These are phyloP conservation scores for Adelphocoris suturalis DNA, from an alignment of 2,888 invertebrate genomes.

Conservation along the genomic window DNA sequence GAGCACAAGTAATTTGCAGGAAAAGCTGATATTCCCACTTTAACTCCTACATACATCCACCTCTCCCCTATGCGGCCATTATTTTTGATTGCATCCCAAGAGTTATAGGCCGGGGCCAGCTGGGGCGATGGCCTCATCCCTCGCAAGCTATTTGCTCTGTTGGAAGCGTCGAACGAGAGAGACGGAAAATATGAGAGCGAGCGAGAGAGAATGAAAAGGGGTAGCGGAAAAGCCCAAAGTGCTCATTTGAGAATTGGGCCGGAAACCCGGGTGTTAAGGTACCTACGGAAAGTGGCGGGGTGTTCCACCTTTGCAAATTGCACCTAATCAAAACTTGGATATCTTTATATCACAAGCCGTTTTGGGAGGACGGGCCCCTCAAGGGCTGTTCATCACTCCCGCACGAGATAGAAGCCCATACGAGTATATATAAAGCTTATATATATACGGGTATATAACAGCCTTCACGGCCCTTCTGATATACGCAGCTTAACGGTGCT, in stretches of 20 bases:
- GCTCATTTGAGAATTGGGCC: conserved; percentile 69
- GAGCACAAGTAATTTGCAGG: conserved; percentile 57
- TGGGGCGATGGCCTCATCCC: conserved; percentile 35
- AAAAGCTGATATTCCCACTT: conserved; percentile 66
- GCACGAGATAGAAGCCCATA: background rate
- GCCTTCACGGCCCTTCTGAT: background rate
- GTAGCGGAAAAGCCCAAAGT: conserved; percentile 27
- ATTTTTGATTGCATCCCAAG: conserved; percentile 69
- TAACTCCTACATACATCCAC: conserved; percentile 17
- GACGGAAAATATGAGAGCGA: background rate
- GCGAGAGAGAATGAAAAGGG: background rate
- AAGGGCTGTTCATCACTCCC: conserved; percentile 38
- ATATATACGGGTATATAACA: too few relatives aligned
- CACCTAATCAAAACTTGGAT: conserved; percentile 67
- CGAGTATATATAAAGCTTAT: background rate
- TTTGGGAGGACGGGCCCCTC: conserved; percentile 40
- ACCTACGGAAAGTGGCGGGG: background rate
- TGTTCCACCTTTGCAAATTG: conserved; percentile 66
- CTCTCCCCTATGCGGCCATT: conserved; percentile 56
- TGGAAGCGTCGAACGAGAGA: background rate
- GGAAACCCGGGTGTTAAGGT: background rate
- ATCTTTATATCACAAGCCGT: conserved; percentile 68
- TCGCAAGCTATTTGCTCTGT: conserved; percentile 33
- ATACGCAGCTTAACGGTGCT: background rate
- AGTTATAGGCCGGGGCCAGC: conserved; percentile 48